Evolutionary conservation across 1,140 invertebrate genomes (phyloP).

Genomic region (Cyclina sinensis): DNA sequence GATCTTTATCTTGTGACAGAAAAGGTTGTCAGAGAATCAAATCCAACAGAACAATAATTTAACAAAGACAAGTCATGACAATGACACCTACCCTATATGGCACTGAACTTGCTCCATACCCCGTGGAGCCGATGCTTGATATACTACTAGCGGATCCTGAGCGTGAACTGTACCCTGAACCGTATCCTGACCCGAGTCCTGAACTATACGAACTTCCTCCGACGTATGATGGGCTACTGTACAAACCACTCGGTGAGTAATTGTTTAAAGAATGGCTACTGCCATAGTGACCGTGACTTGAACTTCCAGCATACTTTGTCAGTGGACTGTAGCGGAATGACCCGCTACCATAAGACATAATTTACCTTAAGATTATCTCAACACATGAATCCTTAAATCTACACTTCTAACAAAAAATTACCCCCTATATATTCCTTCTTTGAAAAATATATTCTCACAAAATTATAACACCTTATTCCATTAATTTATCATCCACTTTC

Average conservation of each 20-base stretch:
- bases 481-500: too few relatives aligned
- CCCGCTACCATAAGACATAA: conserved; percentile 58
- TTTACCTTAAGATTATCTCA: neutral
- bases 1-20: too few relatives aligned
- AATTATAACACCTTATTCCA: too few relatives aligned
- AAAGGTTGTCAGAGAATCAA: too few relatives aligned
- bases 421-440: neutral
- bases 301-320: conserved; percentile 57
- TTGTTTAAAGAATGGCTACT: conserved; percentile 47
- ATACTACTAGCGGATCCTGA: conserved; percentile 63
- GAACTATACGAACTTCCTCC: conserved; percentile 1
- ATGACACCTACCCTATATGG: conserved; percentile 59
- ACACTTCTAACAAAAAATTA: neutral
- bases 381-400: neutral
- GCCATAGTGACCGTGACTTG: conserved; percentile 25
- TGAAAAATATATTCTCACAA: neutral
- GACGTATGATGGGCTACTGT: neutral
- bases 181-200: conserved; percentile 25
- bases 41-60: too few relatives aligned
- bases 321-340: conserved; percentile 61
- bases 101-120: conserved; percentile 42
- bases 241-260: neutral
- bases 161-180: conserved; percentile 59
- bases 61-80: too few relatives aligned
- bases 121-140: conserved; percentile 46